phyloP scores from a whole-genome alignment of 2,888 invertebrate species.

The Hyppa rectilinea region DNA sequence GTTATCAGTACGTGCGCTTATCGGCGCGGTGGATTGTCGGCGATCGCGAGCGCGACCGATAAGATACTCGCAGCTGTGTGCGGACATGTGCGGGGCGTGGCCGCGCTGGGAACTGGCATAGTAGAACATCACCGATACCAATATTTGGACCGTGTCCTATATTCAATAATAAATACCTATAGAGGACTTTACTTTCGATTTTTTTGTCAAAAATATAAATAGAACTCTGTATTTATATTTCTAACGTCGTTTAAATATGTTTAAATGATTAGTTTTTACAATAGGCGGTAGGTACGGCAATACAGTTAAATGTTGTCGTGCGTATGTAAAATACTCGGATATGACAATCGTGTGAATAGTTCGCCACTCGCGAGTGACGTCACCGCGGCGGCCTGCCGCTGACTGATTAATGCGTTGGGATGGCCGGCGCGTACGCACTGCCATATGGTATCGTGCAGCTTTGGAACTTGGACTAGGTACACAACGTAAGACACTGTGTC shows the following conservation, averaged over 20 bases:
- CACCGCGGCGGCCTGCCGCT: not conserved
- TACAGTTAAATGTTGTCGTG: not conserved
- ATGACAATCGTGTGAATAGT: not conserved
- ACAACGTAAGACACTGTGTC: not conserved
- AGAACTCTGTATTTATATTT: too few relatives aligned
- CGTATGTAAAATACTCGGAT: conserved; percentile 14
- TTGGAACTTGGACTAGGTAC: too few relatives aligned
- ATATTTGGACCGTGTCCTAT: conserved; percentile 39
- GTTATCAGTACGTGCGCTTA: conserved; percentile 73
- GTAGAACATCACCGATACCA: conserved; percentile 44
- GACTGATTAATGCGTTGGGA: conserved; percentile 23
- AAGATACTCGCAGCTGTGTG: conserved; percentile 53
- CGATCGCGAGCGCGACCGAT: conserved; percentile 64
- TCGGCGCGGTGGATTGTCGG: conserved; percentile 50
- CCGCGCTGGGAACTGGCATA: conserved; percentile 30
- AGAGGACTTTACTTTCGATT: conserved; percentile 20
- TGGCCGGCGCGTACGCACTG: conserved; percentile 21
- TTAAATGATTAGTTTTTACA: not conserved
- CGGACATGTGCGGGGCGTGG: not conserved
- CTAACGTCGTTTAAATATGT: not conserved
- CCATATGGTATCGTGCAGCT: not conserved
- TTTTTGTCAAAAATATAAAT: conserved; percentile 5
- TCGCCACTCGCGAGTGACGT: conserved; percentile 36
- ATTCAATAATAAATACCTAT: conserved; percentile 12
- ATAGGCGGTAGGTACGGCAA: not conserved